Evolutionary conservation across 2,797 vertebrate species (phyloP).

Genomic region (Acipenser oxyrinchus): DNA sequence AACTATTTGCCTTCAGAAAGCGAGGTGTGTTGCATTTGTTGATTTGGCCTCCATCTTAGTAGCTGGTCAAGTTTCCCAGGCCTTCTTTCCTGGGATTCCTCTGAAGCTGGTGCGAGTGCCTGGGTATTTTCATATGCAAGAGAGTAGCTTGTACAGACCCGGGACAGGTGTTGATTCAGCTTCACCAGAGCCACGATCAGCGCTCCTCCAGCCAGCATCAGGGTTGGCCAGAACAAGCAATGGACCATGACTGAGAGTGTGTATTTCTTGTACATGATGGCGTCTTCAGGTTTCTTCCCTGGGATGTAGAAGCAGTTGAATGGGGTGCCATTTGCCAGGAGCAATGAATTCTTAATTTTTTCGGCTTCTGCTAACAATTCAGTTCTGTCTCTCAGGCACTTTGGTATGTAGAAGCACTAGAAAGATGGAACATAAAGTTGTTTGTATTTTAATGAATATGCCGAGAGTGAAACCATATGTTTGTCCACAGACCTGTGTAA

Average conservation of each 20-base stretch:
- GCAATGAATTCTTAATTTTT: constrained; percentile 50
- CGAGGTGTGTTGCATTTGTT: background rate
- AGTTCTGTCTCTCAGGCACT: constrained; percentile 52
- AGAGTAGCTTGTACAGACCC: too few species aligned
- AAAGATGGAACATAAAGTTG: background rate
- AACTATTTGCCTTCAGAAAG: background rate
- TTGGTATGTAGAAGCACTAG: constrained; percentile 76
- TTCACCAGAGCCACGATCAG: constrained; percentile 69
- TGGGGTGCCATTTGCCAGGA: constrained; percentile 28
- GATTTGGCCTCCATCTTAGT: background rate
- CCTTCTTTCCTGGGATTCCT: background rate
- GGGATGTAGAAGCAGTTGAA: constrained; percentile 49
- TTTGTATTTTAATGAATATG: background rate
- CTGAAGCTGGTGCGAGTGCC: background rate
- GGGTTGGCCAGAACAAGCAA: constrained; percentile 64
- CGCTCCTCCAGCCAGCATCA: constrained; percentile 63
- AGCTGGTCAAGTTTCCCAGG: background rate
- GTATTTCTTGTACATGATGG: constrained; percentile 55
- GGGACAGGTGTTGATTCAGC: constrained; percentile 61
- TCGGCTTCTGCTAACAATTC: constrained; percentile 49
- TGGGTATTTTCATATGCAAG: background rate
- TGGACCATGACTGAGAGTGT: constrained; percentile 44
- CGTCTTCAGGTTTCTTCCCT: constrained; percentile 37
- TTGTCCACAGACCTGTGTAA: too few species aligned
- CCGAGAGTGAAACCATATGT: too few species aligned